Evolutionary conservation across 2,888 invertebrate species (phyloP).

Genomic region (Marasmarcha lunaedactyla): DNA sequence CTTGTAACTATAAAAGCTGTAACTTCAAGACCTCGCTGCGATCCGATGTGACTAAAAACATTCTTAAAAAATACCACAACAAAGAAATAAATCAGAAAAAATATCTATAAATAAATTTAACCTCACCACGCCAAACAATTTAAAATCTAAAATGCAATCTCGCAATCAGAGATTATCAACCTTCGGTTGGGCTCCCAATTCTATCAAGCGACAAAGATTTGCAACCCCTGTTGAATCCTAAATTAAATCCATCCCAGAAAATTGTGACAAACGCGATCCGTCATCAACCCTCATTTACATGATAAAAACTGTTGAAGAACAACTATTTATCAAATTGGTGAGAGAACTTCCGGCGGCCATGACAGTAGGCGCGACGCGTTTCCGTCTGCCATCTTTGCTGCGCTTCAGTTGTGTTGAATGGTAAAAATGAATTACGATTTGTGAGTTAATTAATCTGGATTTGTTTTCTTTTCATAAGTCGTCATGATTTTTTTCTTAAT

Average conservation of each 20-base stretch:
- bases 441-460: too few relatives aligned
- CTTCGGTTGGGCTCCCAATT: slow-evolving; percentile 17
- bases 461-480: background rate
- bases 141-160: background rate
- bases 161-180: slow-evolving; percentile 33
- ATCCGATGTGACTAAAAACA: too few relatives aligned
- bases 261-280: slow-evolving; percentile 67
- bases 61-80: too few relatives aligned
- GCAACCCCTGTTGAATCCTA: slow-evolving; percentile 36
- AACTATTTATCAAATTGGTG: slow-evolving; percentile 68
- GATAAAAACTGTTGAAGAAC: slow-evolving; percentile 68
- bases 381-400: slow-evolving; percentile 59
- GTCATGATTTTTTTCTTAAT: too few relatives aligned
- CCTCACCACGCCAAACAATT: too few relatives aligned
- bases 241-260: slow-evolving; percentile 66
- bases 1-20: too few relatives aligned
- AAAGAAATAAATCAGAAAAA: too few relatives aligned
- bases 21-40: too few relatives aligned
- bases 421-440: slow-evolving; percentile 1
- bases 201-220: slow-evolving; percentile 33
- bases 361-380: slow-evolving; percentile 63
- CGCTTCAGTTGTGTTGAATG: background rate
- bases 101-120: too few relatives aligned
- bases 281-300: slow-evolving; percentile 69
- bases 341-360: slow-evolving; percentile 61